A percentile compares a stretch with the other conserved stretches of the same genome.
phyloP scores from a whole-genome alignment of 2,888 invertebrate species.

The Trichopoda pennipes region DNA sequence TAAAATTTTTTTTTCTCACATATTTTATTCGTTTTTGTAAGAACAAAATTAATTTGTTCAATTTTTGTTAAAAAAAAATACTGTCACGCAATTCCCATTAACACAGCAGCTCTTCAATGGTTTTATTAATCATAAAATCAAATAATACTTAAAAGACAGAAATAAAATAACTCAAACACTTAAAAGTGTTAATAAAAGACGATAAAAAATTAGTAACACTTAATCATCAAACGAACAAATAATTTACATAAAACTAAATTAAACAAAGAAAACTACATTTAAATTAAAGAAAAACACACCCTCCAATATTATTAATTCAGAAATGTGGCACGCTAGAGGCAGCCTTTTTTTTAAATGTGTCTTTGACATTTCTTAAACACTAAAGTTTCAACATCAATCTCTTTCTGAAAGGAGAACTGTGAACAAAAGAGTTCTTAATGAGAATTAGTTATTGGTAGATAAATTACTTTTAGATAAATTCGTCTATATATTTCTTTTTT shows the following conservation, averaged over 20 bases:
- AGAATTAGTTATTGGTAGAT: not conserved
- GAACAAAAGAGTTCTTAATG: constrained; percentile 52
- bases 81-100: constrained; percentile 60
- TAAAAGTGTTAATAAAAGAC: constrained; percentile 43
- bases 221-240: constrained; percentile 58
- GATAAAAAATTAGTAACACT: constrained; percentile 66
- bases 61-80: not conserved
- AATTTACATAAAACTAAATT: constrained; percentile 64
- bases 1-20: no score
- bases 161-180: constrained; percentile 1
- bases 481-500: not conserved
- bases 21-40: no score
- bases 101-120: constrained; percentile 45
- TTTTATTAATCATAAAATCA: constrained; percentile 48
- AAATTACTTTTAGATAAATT: not conserved
- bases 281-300: constrained; percentile 40
- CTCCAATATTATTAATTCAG: constrained; percentile 52
- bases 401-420: constrained; percentile 15
- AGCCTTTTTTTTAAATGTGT: constrained; percentile 7
- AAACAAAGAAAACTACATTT: constrained; percentile 41
- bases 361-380: constrained; percentile 41
- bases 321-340: constrained; percentile 35
- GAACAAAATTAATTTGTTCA: no score
- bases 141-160: constrained; percentile 14
- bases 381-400: constrained; percentile 63